These are phyloP conservation scores for Bombus breviceps DNA, from an alignment of 1,140 invertebrate species.

Conservation along the genomic window DNA sequence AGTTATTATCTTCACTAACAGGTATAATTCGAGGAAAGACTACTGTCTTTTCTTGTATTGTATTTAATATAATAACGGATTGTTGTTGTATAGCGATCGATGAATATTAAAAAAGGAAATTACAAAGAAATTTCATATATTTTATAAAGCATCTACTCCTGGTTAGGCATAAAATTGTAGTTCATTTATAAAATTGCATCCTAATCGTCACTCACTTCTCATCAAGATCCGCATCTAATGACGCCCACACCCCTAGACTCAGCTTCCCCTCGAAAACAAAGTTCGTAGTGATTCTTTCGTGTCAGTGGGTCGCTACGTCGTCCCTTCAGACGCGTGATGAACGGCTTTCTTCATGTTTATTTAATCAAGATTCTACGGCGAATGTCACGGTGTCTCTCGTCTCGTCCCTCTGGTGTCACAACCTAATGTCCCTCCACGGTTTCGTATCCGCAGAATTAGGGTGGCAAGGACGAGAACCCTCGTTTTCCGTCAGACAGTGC, in stretches of 20 bases:
- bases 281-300: slow-evolving; percentile 40
- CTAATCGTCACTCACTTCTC: slow-evolving; percentile 21
- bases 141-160: background rate
- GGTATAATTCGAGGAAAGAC: too few relatives aligned
- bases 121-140: too few relatives aligned
- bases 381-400: slow-evolving; percentile 51
- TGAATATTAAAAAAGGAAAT: too few relatives aligned
- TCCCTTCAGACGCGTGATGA: slow-evolving; percentile 35
- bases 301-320: slow-evolving; percentile 26
- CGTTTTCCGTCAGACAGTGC: slow-evolving; percentile 26
- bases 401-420: slow-evolving; percentile 51
- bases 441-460: slow-evolving; percentile 47
- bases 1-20: too few relatives aligned
- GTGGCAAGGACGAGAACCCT: slow-evolving; percentile 27
- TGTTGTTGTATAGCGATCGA: too few relatives aligned
- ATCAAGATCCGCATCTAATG: background rate
- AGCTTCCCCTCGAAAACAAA: slow-evolving; percentile 5
- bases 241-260: background rate
- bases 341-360: slow-evolving; percentile 68
- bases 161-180: background rate
- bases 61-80: too few relatives aligned
- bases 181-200: background rate
- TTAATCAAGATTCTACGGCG: slow-evolving; percentile 65
- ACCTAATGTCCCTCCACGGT: slow-evolving; percentile 71
- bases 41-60: too few relatives aligned